Base-by-base conservation (phyloP, 1,140 invertebrate species). In the Trachymyrmex cornetzi region DNA sequence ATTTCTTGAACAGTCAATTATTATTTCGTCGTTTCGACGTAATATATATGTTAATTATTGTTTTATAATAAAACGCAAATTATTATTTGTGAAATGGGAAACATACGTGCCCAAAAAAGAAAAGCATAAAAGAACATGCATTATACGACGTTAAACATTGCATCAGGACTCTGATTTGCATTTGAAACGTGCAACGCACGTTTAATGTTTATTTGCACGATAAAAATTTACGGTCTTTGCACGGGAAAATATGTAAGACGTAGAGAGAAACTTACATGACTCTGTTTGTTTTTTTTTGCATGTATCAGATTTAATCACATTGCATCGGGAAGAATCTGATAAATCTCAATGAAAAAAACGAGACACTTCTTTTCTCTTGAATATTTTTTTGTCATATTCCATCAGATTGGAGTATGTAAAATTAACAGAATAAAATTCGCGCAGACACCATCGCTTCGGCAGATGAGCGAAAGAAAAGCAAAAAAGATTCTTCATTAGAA, bases 281-380 rank as follows among this genome's bases (percentile, higher is more conserved):
- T 19, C 38, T 64, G 48, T 64, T 64, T 7, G 19, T 44, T n/a
- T n/a, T n/a, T n/a, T n/a, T n/a, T n/a, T 27, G 87, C 48, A 9
- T 30, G 30, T 38, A 71, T 44, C 1, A 12, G 53, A 53, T 55
- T 44, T 61, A 55, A 79, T 81, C 75, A 14, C 24, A 38, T 22
- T 88, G 66, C 64, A 77, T 24, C n/a, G 55, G 34, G 57, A 61
- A 67, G 48, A 79, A 88, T 88, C 67, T 55, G 74, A 88, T 69
- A 80, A 64, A 57, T 44, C 61, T 30, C 34, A 57, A 69, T 74
- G 59, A 66, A n/a, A 34, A 16, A 44, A 38, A 86, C 24, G 48
- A 50, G 14, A 22, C 4, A 24, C 9, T 67, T 53, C 55, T 82
- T 57, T 86, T 57, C 59, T 75, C 14, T 75, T 61, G 27, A 24